These are phyloP conservation scores for Belonocnema kinseyi DNA, from an alignment of 1,140 invertebrate genomes.

Conservation along the genomic window DNA sequence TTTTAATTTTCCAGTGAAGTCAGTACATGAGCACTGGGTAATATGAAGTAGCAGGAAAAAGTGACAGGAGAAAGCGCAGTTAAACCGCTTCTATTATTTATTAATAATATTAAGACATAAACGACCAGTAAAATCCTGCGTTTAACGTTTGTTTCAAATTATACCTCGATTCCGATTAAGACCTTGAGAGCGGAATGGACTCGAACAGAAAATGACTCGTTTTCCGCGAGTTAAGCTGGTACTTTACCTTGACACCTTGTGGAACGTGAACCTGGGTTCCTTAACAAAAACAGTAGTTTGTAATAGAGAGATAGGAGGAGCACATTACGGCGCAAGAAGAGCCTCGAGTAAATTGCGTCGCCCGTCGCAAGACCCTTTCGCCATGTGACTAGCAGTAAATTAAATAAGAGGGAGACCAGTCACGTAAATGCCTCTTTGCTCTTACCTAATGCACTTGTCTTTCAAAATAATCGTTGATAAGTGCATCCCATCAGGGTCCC, in stretches of 20 bases:
- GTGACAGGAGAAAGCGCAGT: too few relatives aligned
- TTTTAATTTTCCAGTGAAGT: too few relatives aligned
- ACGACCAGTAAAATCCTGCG: background rate
- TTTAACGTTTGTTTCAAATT: background rate
- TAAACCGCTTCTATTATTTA: background rate
- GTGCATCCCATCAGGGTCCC: background rate
- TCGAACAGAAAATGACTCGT: conserved; percentile 7
- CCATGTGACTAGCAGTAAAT: conserved; percentile 39
- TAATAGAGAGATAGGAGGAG: conserved; percentile 21
- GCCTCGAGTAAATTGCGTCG: conserved; percentile 20
- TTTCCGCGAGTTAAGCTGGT: conserved; percentile 3
- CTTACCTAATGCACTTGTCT: conserved; percentile 32
- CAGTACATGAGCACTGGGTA: too few relatives aligned
- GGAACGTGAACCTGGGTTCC: conserved; percentile 10
- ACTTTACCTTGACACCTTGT: conserved; percentile 20
- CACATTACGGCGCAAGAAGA: conserved; percentile 3
- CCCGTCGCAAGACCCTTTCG: conserved; percentile 17
- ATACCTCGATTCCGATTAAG: conserved; percentile 4
- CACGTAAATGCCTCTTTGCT: conserved; percentile 35
- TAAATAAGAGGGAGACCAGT: conserved; percentile 40
- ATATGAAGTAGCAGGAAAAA: too few relatives aligned
- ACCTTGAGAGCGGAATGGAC: conserved; percentile 12
- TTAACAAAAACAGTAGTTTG: conserved; percentile 28
- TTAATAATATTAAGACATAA: background rate
- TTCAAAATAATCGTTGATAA: conserved; percentile 45